phyloP scores from a whole-genome alignment of 2,113 vertebrate species.

The Nibea coibor region DNA sequence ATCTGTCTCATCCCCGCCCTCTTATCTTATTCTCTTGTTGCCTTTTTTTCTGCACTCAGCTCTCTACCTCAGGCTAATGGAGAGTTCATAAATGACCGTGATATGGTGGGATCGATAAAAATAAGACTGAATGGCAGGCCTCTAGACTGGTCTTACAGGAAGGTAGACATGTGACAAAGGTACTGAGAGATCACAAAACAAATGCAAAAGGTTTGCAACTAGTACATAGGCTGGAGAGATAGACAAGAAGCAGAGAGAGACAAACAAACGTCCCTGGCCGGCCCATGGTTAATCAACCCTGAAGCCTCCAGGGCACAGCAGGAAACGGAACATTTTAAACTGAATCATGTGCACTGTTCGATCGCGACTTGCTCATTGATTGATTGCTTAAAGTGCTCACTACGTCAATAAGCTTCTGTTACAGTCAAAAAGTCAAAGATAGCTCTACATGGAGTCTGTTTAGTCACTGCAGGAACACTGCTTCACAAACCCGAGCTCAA shows the following conservation, averaged over 20 bases:
- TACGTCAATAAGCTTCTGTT: too few relatives aligned
- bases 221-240: background rate
- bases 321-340: background rate
- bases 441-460: too few relatives aligned
- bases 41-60: conserved; percentile 10
- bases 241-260: background rate
- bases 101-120: background rate
- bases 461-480: background rate
- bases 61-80: conserved; percentile 9
- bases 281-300: background rate
- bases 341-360: background rate
- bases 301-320: background rate
- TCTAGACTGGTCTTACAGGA: background rate
- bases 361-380: background rate
- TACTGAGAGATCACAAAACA: background rate
- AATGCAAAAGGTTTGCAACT: background rate
- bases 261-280: background rate
- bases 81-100: conserved; percentile 18
- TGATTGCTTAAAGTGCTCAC: background rate
- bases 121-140: background rate
- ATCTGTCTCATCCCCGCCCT: background rate
- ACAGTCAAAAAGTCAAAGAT: too few relatives aligned
- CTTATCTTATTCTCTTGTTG: conserved; percentile 29
- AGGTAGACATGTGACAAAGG: background rate
- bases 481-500: background rate